Evolutionary conservation across 2,797 vertebrate species (phyloP).

Genomic region (Pseudomugil tenellus): DNA sequence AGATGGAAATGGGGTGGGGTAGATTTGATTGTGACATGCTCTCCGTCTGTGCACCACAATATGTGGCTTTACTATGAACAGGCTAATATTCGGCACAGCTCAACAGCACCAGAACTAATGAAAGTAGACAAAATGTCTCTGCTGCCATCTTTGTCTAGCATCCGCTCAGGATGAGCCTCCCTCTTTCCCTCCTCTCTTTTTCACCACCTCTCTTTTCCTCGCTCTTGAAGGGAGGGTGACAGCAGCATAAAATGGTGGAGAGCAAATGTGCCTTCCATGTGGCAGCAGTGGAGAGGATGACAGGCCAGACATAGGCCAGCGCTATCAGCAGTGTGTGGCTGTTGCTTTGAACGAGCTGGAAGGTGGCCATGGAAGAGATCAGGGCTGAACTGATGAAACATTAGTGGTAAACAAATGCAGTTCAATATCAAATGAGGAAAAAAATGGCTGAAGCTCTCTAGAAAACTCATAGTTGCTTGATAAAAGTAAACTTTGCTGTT

Average conservation of each 20-base stretch:
- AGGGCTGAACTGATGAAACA: slow-evolving; percentile 59
- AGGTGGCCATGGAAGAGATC: slow-evolving; percentile 59
- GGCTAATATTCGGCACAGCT: slow-evolving; percentile 80
- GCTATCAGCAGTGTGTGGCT: slow-evolving; percentile 65
- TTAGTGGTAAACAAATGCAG: slow-evolving; percentile 62
- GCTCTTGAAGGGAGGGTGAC: slow-evolving; percentile 68
- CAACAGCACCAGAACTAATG: slow-evolving; percentile 83
- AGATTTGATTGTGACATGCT: slow-evolving; percentile 73
- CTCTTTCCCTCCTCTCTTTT: slow-evolving; percentile 66
- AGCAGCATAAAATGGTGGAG: slow-evolving; percentile 78
- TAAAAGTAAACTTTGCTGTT: slow-evolving; percentile 26
- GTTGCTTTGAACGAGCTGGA: slow-evolving; percentile 75
- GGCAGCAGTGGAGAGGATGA: slow-evolving; percentile 70
- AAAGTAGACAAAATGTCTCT: slow-evolving; percentile 84
- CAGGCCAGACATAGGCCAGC: slow-evolving; percentile 60
- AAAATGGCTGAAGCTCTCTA: slow-evolving; percentile 12
- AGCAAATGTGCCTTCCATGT: slow-evolving; percentile 81
- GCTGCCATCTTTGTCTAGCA: slow-evolving; percentile 83
- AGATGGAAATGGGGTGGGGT: slow-evolving; percentile 77
- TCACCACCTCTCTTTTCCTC: slow-evolving; percentile 63
- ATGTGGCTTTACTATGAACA: slow-evolving; percentile 71
- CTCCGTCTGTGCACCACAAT: slow-evolving; percentile 70
- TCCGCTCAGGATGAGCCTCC: slow-evolving; percentile 76
- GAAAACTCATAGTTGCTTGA: slow-evolving; percentile 23
- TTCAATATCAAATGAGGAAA: slow-evolving; percentile 48